phyloP scores from a whole-genome alignment of 1,140 invertebrate species.

The Drosophila sechellia region DNA sequence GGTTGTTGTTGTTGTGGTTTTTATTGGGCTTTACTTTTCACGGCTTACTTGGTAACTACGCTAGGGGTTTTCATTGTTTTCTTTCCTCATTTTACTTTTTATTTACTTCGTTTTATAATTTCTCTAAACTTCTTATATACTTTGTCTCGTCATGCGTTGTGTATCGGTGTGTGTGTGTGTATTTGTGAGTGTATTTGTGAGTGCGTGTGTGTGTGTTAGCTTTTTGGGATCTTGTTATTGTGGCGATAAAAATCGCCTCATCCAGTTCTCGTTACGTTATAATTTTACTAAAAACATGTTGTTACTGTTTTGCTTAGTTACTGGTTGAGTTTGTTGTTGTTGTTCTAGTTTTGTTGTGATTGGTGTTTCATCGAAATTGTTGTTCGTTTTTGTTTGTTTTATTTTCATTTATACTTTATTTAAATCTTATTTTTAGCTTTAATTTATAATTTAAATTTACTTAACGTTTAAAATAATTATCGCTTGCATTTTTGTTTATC shows the following conservation, averaged over 20 bases:
- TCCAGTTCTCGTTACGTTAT: constrained; percentile 59
- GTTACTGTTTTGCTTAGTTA: constrained; percentile 60
- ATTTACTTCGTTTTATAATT: constrained; percentile 73
- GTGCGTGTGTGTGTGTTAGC: constrained; percentile 53
- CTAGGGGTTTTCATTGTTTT: constrained; percentile 70
- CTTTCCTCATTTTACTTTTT: constrained; percentile 49
- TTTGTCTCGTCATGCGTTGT: constrained; percentile 80
- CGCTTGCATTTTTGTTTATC: constrained; percentile 79
- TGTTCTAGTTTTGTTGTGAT: constrained; percentile 47
- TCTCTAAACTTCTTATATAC: constrained; percentile 79
- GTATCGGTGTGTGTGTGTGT: constrained; percentile 47
- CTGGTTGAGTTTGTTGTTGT: constrained; percentile 45
- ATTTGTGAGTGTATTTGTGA: constrained; percentile 44
- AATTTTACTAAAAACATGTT: constrained; percentile 70
- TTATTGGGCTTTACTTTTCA: constrained; percentile 57
- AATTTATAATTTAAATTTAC: constrained; percentile 85
- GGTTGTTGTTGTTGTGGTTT: constrained; percentile 40
- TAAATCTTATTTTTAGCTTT: constrained; percentile 82
- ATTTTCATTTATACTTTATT: constrained; percentile 79
- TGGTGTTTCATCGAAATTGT: constrained; percentile 56
- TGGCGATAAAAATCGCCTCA: constrained; percentile 49
- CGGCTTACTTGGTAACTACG: constrained; percentile 80
- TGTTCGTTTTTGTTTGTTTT: constrained; percentile 49
- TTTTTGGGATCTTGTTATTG: constrained; percentile 32
- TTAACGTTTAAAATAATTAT: constrained; percentile 85